Evolutionary conservation across 2,113 vertebrate species (phyloP).

Genomic region (Dermatemys mawii): DNA sequence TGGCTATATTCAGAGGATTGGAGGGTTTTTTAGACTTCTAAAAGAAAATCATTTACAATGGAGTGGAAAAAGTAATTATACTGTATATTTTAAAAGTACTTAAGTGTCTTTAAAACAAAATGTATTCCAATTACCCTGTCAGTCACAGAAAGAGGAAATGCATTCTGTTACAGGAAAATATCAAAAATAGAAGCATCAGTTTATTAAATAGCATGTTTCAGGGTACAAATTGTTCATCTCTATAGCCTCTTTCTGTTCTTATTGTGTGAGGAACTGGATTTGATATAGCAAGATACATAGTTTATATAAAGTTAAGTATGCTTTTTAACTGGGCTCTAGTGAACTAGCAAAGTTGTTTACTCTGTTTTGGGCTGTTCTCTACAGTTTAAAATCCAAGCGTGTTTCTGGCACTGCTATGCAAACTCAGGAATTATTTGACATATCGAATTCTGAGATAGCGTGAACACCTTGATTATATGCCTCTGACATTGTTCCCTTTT

Average conservation of each 20-base stretch:
- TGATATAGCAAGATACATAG: neutral
- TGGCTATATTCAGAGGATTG: neutral
- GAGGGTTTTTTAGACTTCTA: neutral
- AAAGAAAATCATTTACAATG: neutral
- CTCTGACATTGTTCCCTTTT: neutral
- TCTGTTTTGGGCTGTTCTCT: neutral
- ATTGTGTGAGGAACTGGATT: neutral
- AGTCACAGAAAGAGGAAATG: neutral
- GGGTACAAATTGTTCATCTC: neutral
- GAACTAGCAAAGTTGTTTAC: neutral
- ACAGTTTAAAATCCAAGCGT: neutral
- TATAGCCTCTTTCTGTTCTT: neutral
- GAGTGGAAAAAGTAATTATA: neutral
- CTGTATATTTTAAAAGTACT: neutral
- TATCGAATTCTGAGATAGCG: neutral
- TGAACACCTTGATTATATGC: neutral
- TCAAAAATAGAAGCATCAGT: constrained; percentile 30
- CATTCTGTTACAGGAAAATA: neutral
- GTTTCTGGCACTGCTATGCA: neutral
- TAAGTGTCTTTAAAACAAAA: constrained; percentile 22
- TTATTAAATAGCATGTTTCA: neutral
- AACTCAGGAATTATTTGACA: neutral
- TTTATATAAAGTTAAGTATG: neutral
- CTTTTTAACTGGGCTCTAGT: neutral
- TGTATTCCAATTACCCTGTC: constrained; percentile 28